These are phyloP conservation scores for Cepaea hortensis DNA, from an alignment of 2,888 invertebrate genomes.

Conservation along the genomic window DNA sequence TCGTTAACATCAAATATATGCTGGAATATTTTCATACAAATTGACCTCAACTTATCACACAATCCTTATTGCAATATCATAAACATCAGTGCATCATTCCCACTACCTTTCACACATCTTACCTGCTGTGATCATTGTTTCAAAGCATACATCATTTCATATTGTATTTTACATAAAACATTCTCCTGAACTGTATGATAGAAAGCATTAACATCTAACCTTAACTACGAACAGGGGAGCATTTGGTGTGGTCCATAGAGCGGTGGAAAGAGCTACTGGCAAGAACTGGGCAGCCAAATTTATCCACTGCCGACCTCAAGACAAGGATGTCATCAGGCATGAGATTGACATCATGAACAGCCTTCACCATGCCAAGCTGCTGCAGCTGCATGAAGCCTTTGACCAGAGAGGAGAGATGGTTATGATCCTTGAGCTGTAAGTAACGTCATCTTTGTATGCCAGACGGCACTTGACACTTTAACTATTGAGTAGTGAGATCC, in stretches of 20 bases:
- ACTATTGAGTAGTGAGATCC: neutral
- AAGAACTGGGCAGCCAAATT: conserved; percentile 78
- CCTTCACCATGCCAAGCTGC: conserved; percentile 76
- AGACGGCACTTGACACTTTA: neutral
- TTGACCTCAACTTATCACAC: neutral
- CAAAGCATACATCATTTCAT: too few species aligned
- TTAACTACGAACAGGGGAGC: conserved; percentile 70
- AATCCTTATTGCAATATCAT: too few species aligned
- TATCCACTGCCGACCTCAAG: conserved; percentile 75
- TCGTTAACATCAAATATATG: neutral
- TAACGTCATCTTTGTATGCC: conserved; percentile 38
- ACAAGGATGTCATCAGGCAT: conserved; percentile 76
- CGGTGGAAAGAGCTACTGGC: conserved; percentile 77
- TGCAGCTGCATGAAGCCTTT: conserved; percentile 77
- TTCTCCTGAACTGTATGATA: too few species aligned
- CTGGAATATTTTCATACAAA: neutral
- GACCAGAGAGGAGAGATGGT: conserved; percentile 77
- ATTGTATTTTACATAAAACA: too few species aligned
- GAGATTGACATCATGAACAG: conserved; percentile 77
- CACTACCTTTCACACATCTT: too few species aligned
- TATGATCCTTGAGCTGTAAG: conserved; percentile 78
- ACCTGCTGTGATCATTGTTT: too few species aligned
- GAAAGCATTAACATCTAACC: too few species aligned
- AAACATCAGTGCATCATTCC: too few species aligned
- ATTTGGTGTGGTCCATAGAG: conserved; percentile 77